Evolutionary conservation across 2,888 invertebrate species (phyloP).

Genomic region (Platycnemis pennipes): DNA sequence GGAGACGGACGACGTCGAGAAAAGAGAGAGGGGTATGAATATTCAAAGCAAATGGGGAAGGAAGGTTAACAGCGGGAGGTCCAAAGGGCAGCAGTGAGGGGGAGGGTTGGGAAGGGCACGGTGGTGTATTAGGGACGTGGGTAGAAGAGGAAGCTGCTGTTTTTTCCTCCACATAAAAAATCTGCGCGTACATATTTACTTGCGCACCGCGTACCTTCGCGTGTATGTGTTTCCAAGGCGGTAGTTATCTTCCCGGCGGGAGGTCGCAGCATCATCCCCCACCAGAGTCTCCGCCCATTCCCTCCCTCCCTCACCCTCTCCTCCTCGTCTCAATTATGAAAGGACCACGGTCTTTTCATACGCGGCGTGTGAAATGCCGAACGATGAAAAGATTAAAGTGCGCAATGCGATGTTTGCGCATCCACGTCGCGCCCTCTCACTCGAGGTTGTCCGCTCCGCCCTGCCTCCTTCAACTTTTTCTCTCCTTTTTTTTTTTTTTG

Average conservation of each 20-base stretch:
- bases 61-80: background rate
- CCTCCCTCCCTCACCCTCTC: background rate
- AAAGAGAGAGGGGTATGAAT: constrained; percentile 40
- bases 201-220: background rate
- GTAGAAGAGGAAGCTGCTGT: background rate
- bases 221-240: background rate
- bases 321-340: constrained; percentile 32
- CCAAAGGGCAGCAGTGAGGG: background rate
- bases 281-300: background rate
- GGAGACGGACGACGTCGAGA: background rate
- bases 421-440: background rate
- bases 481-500: background rate
- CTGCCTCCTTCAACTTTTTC: background rate
- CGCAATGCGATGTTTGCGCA: constrained; percentile 42
- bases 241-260: constrained; percentile 61
- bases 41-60: constrained; percentile 28
- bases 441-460: too few species aligned
- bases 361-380: constrained; percentile 58
- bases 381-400: constrained; percentile 39
- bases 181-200: background rate
- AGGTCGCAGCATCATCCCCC: background rate
- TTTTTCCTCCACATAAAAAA: background rate
- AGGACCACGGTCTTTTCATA: constrained; percentile 43
- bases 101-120: background rate
- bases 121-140: background rate